Conservation (phyloP, 2,888 invertebrate genomes). For the Augochlorella aurata region DNA sequence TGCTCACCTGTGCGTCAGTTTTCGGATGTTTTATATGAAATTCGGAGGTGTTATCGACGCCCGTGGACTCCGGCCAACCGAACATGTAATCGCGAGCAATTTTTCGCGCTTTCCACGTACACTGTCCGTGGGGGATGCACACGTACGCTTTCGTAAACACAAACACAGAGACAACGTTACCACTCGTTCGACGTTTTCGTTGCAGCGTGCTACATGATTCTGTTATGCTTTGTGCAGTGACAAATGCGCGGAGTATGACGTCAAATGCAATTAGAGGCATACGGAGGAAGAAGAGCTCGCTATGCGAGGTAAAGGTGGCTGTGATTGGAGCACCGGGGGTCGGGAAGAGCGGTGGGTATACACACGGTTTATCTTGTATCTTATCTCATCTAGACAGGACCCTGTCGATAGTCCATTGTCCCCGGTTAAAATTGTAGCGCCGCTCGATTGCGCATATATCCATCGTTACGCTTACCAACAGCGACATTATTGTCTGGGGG, state of each 20-base stretch:
- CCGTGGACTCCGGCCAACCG: slow-evolving; percentile 51
- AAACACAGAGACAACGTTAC: neutral
- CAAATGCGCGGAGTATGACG: slow-evolving; percentile 81
- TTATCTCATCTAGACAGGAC: slow-evolving; percentile 4
- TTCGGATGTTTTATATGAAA: slow-evolving; percentile 28
- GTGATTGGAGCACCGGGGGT: slow-evolving; percentile 95
- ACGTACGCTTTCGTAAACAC: neutral
- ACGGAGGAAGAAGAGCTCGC: slow-evolving; percentile 93
- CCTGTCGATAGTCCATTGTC: slow-evolving; percentile 8
- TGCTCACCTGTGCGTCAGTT: slow-evolving; percentile 25
- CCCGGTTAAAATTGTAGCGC: slow-evolving; percentile 13
- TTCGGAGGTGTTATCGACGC: slow-evolving; percentile 35
- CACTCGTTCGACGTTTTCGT: slow-evolving; percentile 3
- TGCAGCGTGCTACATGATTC: slow-evolving; percentile 28
- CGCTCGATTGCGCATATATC: neutral
- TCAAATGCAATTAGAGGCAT: slow-evolving; percentile 89
- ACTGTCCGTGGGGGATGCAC: neutral
- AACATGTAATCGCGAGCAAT: slow-evolving; percentile 45
- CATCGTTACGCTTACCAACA: slow-evolving; percentile 5
- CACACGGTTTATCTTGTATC: slow-evolving; percentile 29
- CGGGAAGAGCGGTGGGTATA: slow-evolving; percentile 93
- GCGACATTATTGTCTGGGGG: slow-evolving; percentile 1
- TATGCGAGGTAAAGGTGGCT: slow-evolving; percentile 95
- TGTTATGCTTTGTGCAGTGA: slow-evolving; percentile 54
- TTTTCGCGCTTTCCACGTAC: slow-evolving; percentile 26